These are phyloP conservation scores for Platerodrilus igneus DNA, from an alignment of 2,888 invertebrate genomes.

Conservation along the genomic window DNA sequence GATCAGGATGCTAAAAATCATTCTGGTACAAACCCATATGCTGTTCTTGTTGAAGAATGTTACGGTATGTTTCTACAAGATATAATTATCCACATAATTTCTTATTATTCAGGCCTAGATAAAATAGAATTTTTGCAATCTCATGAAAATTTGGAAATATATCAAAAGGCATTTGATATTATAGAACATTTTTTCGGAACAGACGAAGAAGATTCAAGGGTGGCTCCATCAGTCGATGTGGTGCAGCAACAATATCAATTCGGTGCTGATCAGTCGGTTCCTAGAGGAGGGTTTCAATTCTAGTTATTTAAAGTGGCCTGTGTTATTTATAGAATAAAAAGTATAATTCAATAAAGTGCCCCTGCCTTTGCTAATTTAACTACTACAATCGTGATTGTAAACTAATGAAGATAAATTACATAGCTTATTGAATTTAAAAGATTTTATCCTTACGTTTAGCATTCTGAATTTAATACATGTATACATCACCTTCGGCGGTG, in stretches of 20 bases:
- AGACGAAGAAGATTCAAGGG: conserved; percentile 76
- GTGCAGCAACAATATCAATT: conserved; percentile 70
- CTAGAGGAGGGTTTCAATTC: conserved; percentile 79
- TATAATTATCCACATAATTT: no score
- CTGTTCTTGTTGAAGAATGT: conserved; percentile 90
- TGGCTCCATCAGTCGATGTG: conserved; percentile 73
- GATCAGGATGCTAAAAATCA: conserved; percentile 68
- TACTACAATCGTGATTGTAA: conserved; percentile 17
- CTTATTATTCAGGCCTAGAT: conserved; percentile 92
- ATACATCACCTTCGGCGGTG: no score
- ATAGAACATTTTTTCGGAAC: conserved; percentile 94
- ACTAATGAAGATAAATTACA: conserved; percentile 20
- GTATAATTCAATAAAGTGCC: conserved; percentile 1
- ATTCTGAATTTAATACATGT: conserved; percentile 15
- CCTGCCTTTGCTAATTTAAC: conserved; percentile 2
- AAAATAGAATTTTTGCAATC: conserved; percentile 97
- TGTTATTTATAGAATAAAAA: conserved; percentile 13
- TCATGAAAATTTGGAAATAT: conserved; percentile 94
- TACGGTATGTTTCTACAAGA: conserved; percentile 64
- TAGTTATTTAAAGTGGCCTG: conserved; percentile 51
- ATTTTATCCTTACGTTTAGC: conserved; percentile 16
- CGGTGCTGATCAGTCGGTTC: conserved; percentile 64
- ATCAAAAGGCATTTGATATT: conserved; percentile 94
- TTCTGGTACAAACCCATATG: conserved; percentile 80
- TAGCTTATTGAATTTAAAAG: conserved; percentile 18